These are phyloP conservation scores for Phymastichus coffea DNA, from an alignment of 1,140 invertebrate species.

Conservation along the genomic window DNA sequence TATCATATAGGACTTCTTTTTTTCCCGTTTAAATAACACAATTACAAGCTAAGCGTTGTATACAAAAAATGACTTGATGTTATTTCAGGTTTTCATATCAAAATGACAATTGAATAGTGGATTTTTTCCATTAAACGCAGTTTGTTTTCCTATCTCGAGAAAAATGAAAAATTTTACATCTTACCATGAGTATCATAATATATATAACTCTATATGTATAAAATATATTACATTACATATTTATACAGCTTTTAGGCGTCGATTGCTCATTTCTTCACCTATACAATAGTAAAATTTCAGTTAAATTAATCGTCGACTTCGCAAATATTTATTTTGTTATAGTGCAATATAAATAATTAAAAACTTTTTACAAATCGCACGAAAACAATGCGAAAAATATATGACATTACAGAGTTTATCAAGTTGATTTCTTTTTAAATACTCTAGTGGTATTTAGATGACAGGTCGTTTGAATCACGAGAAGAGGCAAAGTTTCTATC, in stretches of 20 bases:
- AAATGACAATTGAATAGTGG: constrained; percentile 43
- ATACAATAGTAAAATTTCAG: constrained; percentile 44
- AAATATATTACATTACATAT: constrained; percentile 48
- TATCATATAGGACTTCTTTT: constrained; percentile 28
- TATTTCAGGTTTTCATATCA: constrained; percentile 46
- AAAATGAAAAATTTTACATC: constrained; percentile 29
- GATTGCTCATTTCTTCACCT: constrained; percentile 34
- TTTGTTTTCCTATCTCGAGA: constrained; percentile 31
- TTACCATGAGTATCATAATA: constrained; percentile 24
- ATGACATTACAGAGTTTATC: constrained; percentile 46
- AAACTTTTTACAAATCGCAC: constrained; percentile 52
- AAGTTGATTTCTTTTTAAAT: constrained; percentile 50
- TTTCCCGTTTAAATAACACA: constrained; percentile 45
- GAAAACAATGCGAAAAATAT: constrained; percentile 37
- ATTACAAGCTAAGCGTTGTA: constrained; percentile 43
- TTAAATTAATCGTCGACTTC: constrained; percentile 55
- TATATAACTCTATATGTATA: constrained; percentile 23
- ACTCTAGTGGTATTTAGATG: constrained; percentile 36
- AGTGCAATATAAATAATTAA: constrained; percentile 53
- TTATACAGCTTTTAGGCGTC: constrained; percentile 52
- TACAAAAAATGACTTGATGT: constrained; percentile 52
- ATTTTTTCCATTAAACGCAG: constrained; percentile 36
- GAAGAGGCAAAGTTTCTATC: constrained; percentile 4
- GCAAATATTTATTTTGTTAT: constrained; percentile 48
- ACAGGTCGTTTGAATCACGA: constrained; percentile 12